Percentiles rank a stretch among this genome's conserved stretches.
phyloP scores from a whole-genome alignment of 1,140 invertebrate genomes.

The Frieseomelitta varia region DNA sequence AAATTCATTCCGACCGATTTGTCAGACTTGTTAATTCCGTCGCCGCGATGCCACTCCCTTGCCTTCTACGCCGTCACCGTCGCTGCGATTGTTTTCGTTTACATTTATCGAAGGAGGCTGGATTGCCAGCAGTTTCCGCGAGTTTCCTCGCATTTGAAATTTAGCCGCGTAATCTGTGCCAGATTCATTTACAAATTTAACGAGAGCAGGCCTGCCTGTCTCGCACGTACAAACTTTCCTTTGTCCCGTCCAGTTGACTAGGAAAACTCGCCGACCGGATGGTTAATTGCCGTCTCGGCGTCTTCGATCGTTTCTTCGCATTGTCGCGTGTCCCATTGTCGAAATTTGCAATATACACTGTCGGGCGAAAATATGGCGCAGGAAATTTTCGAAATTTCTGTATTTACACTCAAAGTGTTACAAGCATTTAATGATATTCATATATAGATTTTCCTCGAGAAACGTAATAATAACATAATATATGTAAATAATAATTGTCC shows the following conservation, averaged over 20 bases:
- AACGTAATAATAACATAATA: too few species aligned
- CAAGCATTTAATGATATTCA: too few species aligned
- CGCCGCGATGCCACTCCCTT: slow-evolving; percentile 1
- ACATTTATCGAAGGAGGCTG: neutral
- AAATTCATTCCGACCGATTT: slow-evolving; percentile 51
- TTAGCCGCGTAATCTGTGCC: slow-evolving; percentile 42
- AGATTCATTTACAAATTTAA: slow-evolving; percentile 58
- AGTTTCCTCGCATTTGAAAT: slow-evolving; percentile 32
- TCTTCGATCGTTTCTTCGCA: neutral
- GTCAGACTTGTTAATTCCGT: slow-evolving; percentile 51
- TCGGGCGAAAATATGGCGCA: too few species aligned
- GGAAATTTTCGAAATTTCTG: too few species aligned
- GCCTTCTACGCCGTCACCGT: neutral
- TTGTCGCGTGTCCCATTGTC: neutral
- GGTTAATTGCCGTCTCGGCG: too few species aligned
- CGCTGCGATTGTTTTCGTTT: neutral
- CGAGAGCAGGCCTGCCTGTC: slow-evolving; percentile 10
- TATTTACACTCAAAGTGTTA: too few species aligned
- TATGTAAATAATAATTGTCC: too few species aligned
- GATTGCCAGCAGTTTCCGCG: neutral
- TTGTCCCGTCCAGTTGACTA: slow-evolving; percentile 24
- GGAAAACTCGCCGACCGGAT: neutral
- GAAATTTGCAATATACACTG: too few species aligned
- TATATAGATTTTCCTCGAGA: too few species aligned
- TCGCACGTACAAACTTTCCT: slow-evolving; percentile 3